These are phyloP conservation scores for Epinephelus coioides DNA, from an alignment of 2,797 vertebrate genomes.

Conservation along the genomic window DNA sequence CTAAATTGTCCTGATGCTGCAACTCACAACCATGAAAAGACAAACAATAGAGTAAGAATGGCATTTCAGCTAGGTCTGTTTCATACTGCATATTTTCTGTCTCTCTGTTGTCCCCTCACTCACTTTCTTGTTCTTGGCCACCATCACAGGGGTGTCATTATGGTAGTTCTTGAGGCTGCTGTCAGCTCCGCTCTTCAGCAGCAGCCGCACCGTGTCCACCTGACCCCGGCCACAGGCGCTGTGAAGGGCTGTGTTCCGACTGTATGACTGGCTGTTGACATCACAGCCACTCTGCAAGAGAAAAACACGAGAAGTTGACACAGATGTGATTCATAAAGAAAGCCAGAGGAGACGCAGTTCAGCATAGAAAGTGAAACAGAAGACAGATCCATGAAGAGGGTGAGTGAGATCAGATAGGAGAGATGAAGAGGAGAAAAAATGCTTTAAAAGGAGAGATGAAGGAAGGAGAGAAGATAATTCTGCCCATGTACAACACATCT, in stretches of 20 bases:
- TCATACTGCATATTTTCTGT: background rate
- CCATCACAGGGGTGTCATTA: conserved; percentile 93
- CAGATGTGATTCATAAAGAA: conserved; percentile 47
- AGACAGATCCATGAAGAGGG: background rate
- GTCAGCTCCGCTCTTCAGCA: conserved; percentile 92
- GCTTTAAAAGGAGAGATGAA: conserved; percentile 10
- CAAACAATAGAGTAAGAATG: background rate
- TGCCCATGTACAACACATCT: background rate
- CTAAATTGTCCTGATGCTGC: background rate
- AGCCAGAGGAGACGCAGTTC: conserved; percentile 10
- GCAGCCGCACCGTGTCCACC: conserved; percentile 86
- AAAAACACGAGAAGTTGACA: conserved; percentile 27
- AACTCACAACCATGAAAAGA: background rate
- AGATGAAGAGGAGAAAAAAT: conserved; percentile 7
- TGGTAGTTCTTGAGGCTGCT: conserved; percentile 93
- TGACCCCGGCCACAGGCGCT: conserved; percentile 92
- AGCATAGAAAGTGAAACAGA: conserved; percentile 30
- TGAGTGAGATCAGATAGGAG: conserved; percentile 6
- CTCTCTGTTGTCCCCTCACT: conserved; percentile 41
- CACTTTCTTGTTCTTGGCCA: conserved; percentile 92
- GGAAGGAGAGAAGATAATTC: background rate
- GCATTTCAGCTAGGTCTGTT: background rate
- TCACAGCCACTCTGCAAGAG: conserved; percentile 87
- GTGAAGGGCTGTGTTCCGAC: conserved; percentile 93
- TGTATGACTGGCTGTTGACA: conserved; percentile 93